Base-by-base conservation (phyloP, 2,797 vertebrate genomes). In the Diglossa cyanea region DNA sequence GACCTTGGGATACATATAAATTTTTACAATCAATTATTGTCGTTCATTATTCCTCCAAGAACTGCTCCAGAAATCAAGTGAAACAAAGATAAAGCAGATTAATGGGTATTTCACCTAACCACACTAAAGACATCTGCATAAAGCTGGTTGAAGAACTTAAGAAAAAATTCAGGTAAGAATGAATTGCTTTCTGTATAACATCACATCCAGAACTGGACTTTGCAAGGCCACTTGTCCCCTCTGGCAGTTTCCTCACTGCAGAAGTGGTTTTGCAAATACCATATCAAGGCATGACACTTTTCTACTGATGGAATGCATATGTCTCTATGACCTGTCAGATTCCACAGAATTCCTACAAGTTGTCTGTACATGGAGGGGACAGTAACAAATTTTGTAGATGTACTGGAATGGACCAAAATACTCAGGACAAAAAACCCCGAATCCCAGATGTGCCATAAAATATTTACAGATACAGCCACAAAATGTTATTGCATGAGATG, bases 371-470 rank as follows among this genome's bases (percentile, higher is more conserved):
- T 20, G 5, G 24, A 37, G 50, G 47, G 55, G 17, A 26, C 39
- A 51, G n/a, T 7, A 21, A 44, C 9, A 33, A 65, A 12, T 28
- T 67, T n/a, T 33, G 10, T 17, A 70, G 21, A 8, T 39, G 47
- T 50, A 60, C 26, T 54, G 15, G 17, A 80, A 76, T 4, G 11
- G 23, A 50, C 12, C 39, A n/a, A 67, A 88, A 45, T 28, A 39
- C 10, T 51, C 33, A 45, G 42, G 16, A 31, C 2, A 30, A 26
- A 57, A 13, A 2, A 0, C 0, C 0, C 8, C 0, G 1, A 24
- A 71, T 12, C 18, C 16, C 26, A 17, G 31, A 33, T 13, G 11
- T 66, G 25, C 33, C 5, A 12, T 35, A 11, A 67, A 47, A 48
- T 45, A 40, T 9, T 35, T 20, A 47, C 28, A 37, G 0, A 0